Percentiles rank a stretch among this genome's conserved stretches.
These are phyloP conservation scores for Ramazzottius varieornatus DNA, from an alignment of 2,888 invertebrate genomes.

Conservation along the genomic window DNA sequence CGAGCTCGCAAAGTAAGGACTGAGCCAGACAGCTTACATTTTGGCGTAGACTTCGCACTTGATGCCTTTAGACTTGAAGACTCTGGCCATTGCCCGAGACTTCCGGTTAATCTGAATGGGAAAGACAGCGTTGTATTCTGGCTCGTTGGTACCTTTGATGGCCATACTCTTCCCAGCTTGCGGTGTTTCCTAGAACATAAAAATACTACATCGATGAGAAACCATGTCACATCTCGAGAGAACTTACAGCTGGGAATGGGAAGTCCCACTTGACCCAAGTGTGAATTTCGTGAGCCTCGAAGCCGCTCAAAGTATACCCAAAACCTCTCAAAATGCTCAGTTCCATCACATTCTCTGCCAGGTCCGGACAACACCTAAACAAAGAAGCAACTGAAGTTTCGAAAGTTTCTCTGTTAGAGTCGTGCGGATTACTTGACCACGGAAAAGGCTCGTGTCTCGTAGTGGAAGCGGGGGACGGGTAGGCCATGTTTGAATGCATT, in stretches of 20 bases:
- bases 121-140: slow-evolving; percentile 57
- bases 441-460: slow-evolving; percentile 54
- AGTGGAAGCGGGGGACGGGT: slow-evolving; percentile 57
- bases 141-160: slow-evolving; percentile 58
- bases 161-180: slow-evolving; percentile 44
- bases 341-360: slow-evolving; percentile 68
- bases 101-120: slow-evolving; percentile 49
- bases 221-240: too few relatives aligned
- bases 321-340: slow-evolving; percentile 57
- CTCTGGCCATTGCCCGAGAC: slow-evolving; percentile 48
- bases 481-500: slow-evolving; percentile 36
- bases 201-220: not conserved
- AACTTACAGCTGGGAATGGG: slow-evolving; percentile 51
- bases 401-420: not conserved
- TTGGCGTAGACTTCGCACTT: slow-evolving; percentile 74
- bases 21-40: too few relatives aligned
- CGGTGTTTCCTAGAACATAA: slow-evolving; percentile 20
- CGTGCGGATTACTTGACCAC: slow-evolving; percentile 43
- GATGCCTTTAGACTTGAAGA: slow-evolving; percentile 60
- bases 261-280: slow-evolving; percentile 79
- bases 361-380: slow-evolving; percentile 51
- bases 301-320: slow-evolving; percentile 40
- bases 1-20: too few relatives aligned
- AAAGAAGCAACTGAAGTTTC: not conserved
- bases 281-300: slow-evolving; percentile 59